These are phyloP conservation scores for Mellilla xanthometata DNA, from an alignment of 2,888 invertebrate genomes.

Conservation along the genomic window DNA sequence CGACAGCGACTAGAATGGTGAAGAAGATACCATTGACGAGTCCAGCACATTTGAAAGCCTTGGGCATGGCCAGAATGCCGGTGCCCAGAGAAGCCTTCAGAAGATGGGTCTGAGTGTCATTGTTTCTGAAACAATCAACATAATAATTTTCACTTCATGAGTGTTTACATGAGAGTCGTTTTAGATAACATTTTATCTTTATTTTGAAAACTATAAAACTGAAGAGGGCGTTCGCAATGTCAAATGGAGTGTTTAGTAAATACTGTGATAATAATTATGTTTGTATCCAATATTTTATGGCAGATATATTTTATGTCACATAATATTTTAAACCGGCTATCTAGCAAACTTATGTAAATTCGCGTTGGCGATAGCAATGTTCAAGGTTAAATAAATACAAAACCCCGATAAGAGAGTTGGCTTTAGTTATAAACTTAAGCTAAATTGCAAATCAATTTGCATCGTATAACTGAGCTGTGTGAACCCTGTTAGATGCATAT, in stretches of 20 bases:
- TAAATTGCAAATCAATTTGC: conserved; percentile 4
- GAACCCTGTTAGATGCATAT: no score
- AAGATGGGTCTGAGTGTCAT: conserved; percentile 95
- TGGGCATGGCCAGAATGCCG: conserved; percentile 97
- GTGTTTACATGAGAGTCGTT: no score
- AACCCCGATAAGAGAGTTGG: background rate
- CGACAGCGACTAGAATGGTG: conserved; percentile 91
- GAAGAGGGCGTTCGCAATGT: no score
- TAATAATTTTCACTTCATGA: no score
- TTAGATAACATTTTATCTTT: no score
- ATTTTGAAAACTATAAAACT: no score
- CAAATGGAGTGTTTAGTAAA: no score
- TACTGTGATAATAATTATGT: no score
- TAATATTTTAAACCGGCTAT: no score
- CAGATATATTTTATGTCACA: no score
- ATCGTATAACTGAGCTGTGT: no score
- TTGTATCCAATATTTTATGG: no score
- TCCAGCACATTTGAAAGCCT: conserved; percentile 94
- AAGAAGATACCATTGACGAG: conserved; percentile 92
- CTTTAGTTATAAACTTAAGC: background rate
- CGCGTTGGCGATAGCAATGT: conserved; percentile 9
- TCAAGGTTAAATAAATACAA: background rate
- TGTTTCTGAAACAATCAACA: conserved; percentile 86
- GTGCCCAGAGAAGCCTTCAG: conserved; percentile 98
- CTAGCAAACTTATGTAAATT: conserved; percentile 2